These are phyloP conservation scores for Agonopterix subpropinquella DNA, from an alignment of 2,888 invertebrate genomes.

Conservation along the genomic window DNA sequence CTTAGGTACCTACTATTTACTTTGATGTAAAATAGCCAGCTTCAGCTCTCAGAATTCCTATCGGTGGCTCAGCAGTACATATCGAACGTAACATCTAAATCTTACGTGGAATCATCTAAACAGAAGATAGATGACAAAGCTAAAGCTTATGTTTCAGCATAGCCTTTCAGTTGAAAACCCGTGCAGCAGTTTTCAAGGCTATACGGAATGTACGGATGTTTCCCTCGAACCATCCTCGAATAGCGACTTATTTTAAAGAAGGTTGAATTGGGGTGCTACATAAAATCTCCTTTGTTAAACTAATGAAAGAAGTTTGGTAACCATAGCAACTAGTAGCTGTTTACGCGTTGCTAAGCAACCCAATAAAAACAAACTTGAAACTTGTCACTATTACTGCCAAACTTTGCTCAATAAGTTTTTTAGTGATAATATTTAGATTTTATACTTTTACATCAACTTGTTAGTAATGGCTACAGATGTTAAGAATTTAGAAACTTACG, in stretches of 20 bases:
- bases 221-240: too few species aligned
- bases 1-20: too few species aligned
- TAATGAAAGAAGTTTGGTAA: conserved; percentile 1
- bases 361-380: conserved; percentile 11
- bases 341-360: conserved; percentile 23
- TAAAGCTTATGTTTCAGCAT: too few species aligned
- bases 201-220: too few species aligned
- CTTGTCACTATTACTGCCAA: not conserved
- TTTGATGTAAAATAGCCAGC: too few species aligned
- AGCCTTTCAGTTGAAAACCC: too few species aligned
- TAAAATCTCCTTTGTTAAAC: too few species aligned
- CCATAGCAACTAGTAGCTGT: conserved; percentile 12
- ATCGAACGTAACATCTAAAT: conserved; percentile 55
- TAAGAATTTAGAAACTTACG: conserved; percentile 78
- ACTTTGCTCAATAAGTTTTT: conserved; percentile 7
- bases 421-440: conserved; percentile 7
- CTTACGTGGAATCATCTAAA: conserved; percentile 41
- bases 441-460: conserved; percentile 5
- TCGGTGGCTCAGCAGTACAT: conserved; percentile 63
- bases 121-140: conserved; percentile 42
- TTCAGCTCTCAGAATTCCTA: conserved; percentile 68
- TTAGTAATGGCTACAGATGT: conserved; percentile 46
- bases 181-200: too few species aligned
- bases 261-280: too few species aligned
- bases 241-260: too few species aligned